phyloP scores from a whole-genome alignment of 2,888 invertebrate species.

The Empis stercorea region DNA sequence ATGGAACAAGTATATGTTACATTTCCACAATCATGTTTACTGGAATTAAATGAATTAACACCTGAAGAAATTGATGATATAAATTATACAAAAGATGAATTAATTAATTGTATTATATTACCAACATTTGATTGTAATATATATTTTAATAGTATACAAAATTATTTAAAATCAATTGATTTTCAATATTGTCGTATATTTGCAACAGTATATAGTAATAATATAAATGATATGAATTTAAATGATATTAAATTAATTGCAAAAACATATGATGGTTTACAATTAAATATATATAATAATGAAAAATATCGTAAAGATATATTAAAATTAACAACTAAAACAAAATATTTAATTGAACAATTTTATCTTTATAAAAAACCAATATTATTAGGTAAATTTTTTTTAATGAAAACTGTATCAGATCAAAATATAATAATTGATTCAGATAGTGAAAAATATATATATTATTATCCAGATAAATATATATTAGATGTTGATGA shows the following conservation, averaged over 20 bases:
- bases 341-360: conserved; percentile 2
- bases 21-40: not conserved
- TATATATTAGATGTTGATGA: conserved; percentile 15
- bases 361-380: not conserved
- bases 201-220: not conserved
- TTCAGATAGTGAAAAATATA: not conserved
- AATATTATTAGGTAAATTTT: not conserved
- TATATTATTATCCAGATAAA: conserved; percentile 26
- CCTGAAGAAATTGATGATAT: not conserved
- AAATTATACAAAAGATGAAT: not conserved
- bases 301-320: not conserved
- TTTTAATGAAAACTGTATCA: not conserved
- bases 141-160: not conserved
- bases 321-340: not conserved
- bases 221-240: too few species aligned
- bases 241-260: not conserved
- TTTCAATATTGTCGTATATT: not conserved
- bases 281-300: too few species aligned
- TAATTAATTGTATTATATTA: not conserved
- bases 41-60: not conserved
- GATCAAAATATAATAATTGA: not conserved
- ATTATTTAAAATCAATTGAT: not conserved
- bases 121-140: not conserved
- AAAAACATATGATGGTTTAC: not conserved
- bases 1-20: not conserved